These are phyloP conservation scores for Endomychus coccineus DNA, from an alignment of 2,888 invertebrate species.

Conservation along the genomic window DNA sequence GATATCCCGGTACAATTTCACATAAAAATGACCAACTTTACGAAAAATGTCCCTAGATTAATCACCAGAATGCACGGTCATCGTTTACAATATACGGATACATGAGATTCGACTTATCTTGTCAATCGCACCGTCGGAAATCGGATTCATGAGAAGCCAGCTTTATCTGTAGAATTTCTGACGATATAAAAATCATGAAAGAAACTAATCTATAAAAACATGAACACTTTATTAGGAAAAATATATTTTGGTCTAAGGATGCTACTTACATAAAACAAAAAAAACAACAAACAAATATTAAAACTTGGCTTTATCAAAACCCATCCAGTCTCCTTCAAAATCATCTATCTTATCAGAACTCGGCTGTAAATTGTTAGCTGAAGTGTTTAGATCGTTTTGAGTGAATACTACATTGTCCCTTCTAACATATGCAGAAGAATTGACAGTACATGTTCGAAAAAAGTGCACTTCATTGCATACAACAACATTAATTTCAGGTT, in stretches of 20 bases:
- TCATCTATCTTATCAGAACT: too few relatives aligned
- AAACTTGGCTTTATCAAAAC: slow-evolving; percentile 40
- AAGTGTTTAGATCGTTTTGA: slow-evolving; percentile 12
- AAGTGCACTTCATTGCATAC: slow-evolving; percentile 32
- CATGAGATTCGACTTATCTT: too few relatives aligned
- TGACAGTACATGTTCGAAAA: slow-evolving; percentile 27
- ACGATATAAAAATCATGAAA: not conserved
- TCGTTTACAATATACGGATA: too few relatives aligned
- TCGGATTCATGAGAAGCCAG: too few relatives aligned
- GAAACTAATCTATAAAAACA: not conserved
- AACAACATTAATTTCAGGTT: slow-evolving; percentile 28
- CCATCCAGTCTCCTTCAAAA: slow-evolving; percentile 40
- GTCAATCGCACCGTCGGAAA: too few relatives aligned
- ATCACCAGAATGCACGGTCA: too few relatives aligned
- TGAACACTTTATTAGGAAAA: slow-evolving; percentile 9
- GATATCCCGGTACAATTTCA: too few relatives aligned
- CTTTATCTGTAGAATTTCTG: too few relatives aligned
- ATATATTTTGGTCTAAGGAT: slow-evolving; percentile 8
- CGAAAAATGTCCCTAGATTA: too few relatives aligned
- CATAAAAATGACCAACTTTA: too few relatives aligned
- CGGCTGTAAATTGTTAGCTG: too few relatives aligned
- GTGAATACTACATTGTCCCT: slow-evolving; percentile 27
- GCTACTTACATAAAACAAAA: not conserved
- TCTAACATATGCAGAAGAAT: slow-evolving; percentile 27
- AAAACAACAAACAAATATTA: slow-evolving; percentile 23